These are phyloP conservation scores for Heterocephalus glaber DNA, from an alignment of 2,113 vertebrate genomes.

Conservation along the genomic window DNA sequence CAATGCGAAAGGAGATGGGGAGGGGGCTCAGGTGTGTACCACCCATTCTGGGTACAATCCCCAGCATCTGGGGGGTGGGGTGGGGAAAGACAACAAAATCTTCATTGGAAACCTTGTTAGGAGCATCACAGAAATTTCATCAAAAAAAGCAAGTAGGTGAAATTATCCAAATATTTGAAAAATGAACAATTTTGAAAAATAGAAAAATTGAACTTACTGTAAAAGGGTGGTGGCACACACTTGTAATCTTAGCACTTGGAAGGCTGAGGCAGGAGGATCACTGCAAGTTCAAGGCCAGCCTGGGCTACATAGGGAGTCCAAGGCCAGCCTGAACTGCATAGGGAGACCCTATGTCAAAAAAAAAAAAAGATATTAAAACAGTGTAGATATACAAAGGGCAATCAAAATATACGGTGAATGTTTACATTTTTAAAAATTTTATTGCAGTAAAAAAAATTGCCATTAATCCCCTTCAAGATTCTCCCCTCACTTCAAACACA, in stretches of 20 bases:
- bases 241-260: neutral
- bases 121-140: neutral
- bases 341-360: neutral
- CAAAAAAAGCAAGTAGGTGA: constrained; percentile 2
- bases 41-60: neutral
- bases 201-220: neutral
- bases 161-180: neutral
- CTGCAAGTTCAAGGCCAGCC: neutral
- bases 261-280: neutral
- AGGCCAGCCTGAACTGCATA: neutral
- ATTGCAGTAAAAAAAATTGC: neutral
- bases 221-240: neutral
- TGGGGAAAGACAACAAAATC: neutral
- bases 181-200: constrained; percentile 21
- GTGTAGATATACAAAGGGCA: neutral
- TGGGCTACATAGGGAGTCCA: neutral
- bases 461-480: neutral
- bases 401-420: neutral
- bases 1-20: neutral
- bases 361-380: neutral
- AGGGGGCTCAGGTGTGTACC: too few relatives aligned
- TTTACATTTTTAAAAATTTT: neutral
- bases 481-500: neutral
- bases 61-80: neutral
- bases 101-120: neutral